Evolutionary conservation across 2,888 invertebrate species (phyloP).

Genomic region (Xylota segnis): DNA sequence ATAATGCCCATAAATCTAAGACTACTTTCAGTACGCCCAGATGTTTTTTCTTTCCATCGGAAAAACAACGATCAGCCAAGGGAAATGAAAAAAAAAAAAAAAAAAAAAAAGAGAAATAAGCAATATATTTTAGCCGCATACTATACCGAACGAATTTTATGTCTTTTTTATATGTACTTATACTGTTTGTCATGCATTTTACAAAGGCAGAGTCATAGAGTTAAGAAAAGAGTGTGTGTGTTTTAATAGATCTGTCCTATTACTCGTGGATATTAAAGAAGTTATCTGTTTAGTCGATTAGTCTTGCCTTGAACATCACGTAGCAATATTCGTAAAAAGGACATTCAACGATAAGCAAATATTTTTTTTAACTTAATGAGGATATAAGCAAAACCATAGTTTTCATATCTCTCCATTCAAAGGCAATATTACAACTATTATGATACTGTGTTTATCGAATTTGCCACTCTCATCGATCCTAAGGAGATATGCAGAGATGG

Average conservation of each 20-base stretch:
- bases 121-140: slow-evolving; percentile 21
- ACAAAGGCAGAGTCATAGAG: slow-evolving; percentile 7
- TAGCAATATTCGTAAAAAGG: slow-evolving; percentile 26
- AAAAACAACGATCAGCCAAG: neutral
- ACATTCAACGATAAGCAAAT: slow-evolving; percentile 4
- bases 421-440: slow-evolving; percentile 6
- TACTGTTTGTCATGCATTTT: slow-evolving; percentile 13
- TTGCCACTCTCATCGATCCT: neutral
- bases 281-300: slow-evolving; percentile 2
- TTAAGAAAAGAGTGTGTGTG: neutral
- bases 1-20: too few relatives aligned
- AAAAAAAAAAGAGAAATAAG: slow-evolving; percentile 12
- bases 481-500: neutral
- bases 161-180: slow-evolving; percentile 5
- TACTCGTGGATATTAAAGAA: neutral
- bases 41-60: too few relatives aligned
- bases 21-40: too few relatives aligned
- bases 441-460: slow-evolving; percentile 11
- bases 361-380: slow-evolving; percentile 1
- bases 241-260: neutral
- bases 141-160: slow-evolving; percentile 16
- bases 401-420: neutral
- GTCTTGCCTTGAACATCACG: slow-evolving; percentile 23
- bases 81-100: neutral
- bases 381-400: neutral